phyloP scores from a whole-genome alignment of 2,888 invertebrate species.

The Lymantria dispar region DNA sequence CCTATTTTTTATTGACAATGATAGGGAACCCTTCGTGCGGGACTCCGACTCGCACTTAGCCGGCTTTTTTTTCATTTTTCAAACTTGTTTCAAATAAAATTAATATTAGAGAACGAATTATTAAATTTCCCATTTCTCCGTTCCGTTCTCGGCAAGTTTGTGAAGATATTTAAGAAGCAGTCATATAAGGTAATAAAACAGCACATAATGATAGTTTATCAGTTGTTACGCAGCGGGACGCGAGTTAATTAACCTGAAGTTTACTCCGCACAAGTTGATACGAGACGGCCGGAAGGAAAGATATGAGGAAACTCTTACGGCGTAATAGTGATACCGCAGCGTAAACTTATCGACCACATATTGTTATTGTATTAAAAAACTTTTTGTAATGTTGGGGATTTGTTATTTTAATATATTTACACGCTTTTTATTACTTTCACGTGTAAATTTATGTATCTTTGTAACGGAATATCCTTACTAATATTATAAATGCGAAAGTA shows the following conservation, averaged over 20 bases:
- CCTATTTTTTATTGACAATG: too few species aligned
- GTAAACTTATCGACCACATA: conserved; percentile 50
- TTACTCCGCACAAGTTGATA: conserved; percentile 49
- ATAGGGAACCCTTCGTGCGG: too few species aligned
- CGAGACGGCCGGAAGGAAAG: conserved; percentile 47
- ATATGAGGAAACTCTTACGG: conserved; percentile 65
- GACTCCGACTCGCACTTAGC: too few species aligned
- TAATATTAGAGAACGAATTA: too few species aligned
- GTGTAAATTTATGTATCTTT: too few species aligned
- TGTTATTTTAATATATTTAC: neutral
- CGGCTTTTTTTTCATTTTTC: too few species aligned
- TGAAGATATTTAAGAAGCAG: conserved; percentile 2
- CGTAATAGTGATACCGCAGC: conserved; percentile 50
- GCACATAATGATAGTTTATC: conserved; percentile 55
- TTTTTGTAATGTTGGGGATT: conserved; percentile 7
- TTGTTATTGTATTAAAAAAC: conserved; percentile 59
- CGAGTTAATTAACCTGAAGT: conserved; percentile 73
- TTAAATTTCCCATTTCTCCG: neutral
- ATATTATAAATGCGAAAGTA: too few species aligned
- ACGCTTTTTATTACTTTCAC: neutral
- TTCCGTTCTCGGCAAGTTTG: neutral
- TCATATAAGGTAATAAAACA: conserved; percentile 32
- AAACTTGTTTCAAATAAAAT: too few species aligned
- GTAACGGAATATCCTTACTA: too few species aligned
- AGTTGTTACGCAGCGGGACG: conserved; percentile 44